Evolutionary conservation across 2,888 invertebrate genomes (phyloP).

Genomic region (Criorhina ranunculi): DNA sequence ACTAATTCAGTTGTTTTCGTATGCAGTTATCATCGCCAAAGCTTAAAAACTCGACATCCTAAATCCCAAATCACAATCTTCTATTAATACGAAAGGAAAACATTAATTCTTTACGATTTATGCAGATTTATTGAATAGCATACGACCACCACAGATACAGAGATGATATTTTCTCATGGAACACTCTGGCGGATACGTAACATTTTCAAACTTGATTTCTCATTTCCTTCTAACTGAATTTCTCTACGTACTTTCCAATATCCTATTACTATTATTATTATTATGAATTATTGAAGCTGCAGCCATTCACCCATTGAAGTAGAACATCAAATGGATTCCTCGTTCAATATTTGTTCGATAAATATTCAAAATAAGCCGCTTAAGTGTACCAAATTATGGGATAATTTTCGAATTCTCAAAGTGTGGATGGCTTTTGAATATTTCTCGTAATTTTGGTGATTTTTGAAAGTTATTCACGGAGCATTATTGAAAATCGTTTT

Average conservation of each 20-base stretch:
- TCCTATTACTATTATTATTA: constrained; percentile 33
- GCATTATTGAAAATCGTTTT: constrained; percentile 29
- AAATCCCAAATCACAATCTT: no score
- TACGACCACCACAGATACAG: background rate
- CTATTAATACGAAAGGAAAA: no score
- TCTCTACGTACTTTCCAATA: constrained; percentile 1
- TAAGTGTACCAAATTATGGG: constrained; percentile 62
- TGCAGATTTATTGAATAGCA: constrained; percentile 37
- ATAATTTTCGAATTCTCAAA: constrained; percentile 64
- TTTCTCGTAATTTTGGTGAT: constrained; percentile 61
- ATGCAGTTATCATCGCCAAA: no score
- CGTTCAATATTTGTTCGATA: constrained; percentile 38
- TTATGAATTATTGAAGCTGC: constrained; percentile 53
- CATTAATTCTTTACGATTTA: constrained; percentile 15
- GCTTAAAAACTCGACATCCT: no score
- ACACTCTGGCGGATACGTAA: constrained; percentile 42
- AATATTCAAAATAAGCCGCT: constrained; percentile 72
- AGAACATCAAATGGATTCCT: constrained; percentile 38
- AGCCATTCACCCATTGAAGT: constrained; percentile 7
- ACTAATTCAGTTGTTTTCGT: no score
- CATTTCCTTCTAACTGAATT: background rate
- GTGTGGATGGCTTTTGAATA: constrained; percentile 3
- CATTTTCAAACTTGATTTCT: constrained; percentile 24
- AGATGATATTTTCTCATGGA: no score
- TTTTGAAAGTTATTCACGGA: constrained; percentile 46